These are phyloP conservation scores for Nomada goodeniana DNA, from an alignment of 2,888 invertebrate genomes.

Conservation along the genomic window DNA sequence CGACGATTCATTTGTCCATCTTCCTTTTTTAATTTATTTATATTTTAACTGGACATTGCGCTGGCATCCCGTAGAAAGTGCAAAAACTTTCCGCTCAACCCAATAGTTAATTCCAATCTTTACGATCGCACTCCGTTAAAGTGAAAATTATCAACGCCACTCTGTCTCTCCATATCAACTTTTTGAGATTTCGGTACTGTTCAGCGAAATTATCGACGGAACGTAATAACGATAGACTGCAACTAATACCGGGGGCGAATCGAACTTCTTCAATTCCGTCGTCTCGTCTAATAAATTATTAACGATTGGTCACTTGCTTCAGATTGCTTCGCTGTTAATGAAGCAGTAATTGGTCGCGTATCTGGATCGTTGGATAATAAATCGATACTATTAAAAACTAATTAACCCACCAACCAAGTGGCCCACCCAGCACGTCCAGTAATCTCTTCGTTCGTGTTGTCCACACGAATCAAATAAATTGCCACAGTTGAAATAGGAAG, in stretches of 20 bases:
- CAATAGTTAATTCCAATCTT: slow-evolving; percentile 17
- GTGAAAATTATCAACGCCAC: slow-evolving; percentile 3
- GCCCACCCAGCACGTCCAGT: no score
- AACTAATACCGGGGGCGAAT: no score
- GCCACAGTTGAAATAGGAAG: slow-evolving; percentile 21
- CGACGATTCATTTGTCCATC: no score
- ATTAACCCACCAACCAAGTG: no score
- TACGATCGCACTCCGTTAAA: not conserved
- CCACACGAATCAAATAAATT: slow-evolving; percentile 1
- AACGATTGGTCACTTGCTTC: not conserved
- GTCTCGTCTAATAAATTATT: not conserved
- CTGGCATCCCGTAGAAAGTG: slow-evolving; percentile 13
- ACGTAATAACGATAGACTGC: not conserved
- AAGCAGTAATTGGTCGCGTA: no score
- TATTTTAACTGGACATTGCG: no score
- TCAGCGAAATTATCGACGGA: not conserved
- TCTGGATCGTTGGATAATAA: no score
- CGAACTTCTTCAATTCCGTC: not conserved
- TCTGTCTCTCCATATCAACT: not conserved
- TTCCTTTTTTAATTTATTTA: no score
- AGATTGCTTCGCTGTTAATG: no score
- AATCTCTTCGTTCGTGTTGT: no score
- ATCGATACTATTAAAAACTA: no score
- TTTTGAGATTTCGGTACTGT: not conserved
- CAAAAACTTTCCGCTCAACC: slow-evolving; percentile 29